Evolutionary conservation across 2,888 invertebrate genomes (phyloP).

Genomic region (Amphimallon solstitiale): DNA sequence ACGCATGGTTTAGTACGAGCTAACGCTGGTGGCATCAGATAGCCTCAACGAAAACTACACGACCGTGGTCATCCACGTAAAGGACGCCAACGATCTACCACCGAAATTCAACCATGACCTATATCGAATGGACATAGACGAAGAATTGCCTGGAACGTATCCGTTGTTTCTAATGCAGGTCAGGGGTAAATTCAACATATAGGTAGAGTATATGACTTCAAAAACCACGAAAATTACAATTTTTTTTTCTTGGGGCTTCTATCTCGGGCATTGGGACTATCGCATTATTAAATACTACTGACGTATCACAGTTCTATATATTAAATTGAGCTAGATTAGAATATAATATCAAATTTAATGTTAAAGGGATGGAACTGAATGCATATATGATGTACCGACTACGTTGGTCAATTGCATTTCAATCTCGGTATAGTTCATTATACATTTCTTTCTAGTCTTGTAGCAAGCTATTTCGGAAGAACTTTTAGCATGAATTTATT

Average conservation of each 20-base stretch:
- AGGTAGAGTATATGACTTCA: slow-evolving; percentile 24
- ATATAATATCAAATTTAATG: no score
- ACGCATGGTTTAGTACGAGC: slow-evolving; percentile 77
- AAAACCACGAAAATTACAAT: neutral
- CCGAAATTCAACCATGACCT: slow-evolving; percentile 79
- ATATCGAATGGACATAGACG: slow-evolving; percentile 78
- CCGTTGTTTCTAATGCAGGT: slow-evolving; percentile 80
- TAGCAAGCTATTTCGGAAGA: no score
- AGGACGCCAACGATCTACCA: slow-evolving; percentile 90
- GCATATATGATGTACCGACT: no score
- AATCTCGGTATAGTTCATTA: no score
- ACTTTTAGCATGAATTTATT: no score
- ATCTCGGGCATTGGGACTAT: no score
- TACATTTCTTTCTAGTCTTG: no score
- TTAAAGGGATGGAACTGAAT: no score
- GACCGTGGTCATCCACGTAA: slow-evolving; percentile 81
- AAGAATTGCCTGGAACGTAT: slow-evolving; percentile 78
- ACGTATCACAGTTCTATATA: no score
- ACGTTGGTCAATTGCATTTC: no score
- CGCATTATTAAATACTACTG: no score
- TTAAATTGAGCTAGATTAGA: no score
- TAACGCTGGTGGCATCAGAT: slow-evolving; percentile 89
- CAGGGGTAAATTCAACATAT: slow-evolving; percentile 20
- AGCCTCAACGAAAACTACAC: slow-evolving; percentile 91
- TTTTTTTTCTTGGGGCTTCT: neutral